A percentile compares a stretch with the other conserved stretches of the same genome.
phyloP scores from a whole-genome alignment of 2,888 invertebrate species.

The Ernsta delagoae region DNA sequence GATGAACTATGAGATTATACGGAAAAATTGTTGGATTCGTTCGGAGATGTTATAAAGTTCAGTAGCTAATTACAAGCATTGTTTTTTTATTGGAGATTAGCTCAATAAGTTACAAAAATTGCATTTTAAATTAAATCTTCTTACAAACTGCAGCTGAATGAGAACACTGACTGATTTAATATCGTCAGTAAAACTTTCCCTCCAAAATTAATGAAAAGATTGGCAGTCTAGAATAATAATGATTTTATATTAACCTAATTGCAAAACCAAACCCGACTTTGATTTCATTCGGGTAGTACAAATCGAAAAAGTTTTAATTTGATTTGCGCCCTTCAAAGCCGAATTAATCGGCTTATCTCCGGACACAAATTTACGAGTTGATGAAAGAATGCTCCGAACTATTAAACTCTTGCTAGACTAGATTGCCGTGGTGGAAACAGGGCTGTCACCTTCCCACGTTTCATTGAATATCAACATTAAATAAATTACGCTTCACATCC shows the following conservation, averaged over 20 bases:
- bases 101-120: neutral
- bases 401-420: constrained; percentile 32
- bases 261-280: constrained; percentile 36
- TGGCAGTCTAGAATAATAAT: constrained; percentile 34
- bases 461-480: neutral
- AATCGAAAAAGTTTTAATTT: constrained; percentile 52
- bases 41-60: too few species aligned
- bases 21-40: too few species aligned
- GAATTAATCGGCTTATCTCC: constrained; percentile 41
- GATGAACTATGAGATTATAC: neutral
- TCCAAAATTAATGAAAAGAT: constrained; percentile 3
- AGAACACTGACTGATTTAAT: neutral
- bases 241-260: constrained; percentile 34
- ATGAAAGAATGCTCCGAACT: constrained; percentile 30
- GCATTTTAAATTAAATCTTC: neutral
- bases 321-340: constrained; percentile 43
- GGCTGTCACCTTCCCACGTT: neutral
- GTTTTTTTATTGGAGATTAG: too few species aligned
- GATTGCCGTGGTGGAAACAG: constrained; percentile 9
- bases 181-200: constrained; percentile 10
- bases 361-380: constrained; percentile 32
- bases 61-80: too few species aligned
- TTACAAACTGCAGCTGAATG: neutral
- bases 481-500: too few species aligned
- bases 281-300: constrained; percentile 38